Evolutionary conservation across 2,888 invertebrate species (phyloP), one percentile per base, ranked within the genome.

Genomic region (Heteropelma amictum): DNA sequence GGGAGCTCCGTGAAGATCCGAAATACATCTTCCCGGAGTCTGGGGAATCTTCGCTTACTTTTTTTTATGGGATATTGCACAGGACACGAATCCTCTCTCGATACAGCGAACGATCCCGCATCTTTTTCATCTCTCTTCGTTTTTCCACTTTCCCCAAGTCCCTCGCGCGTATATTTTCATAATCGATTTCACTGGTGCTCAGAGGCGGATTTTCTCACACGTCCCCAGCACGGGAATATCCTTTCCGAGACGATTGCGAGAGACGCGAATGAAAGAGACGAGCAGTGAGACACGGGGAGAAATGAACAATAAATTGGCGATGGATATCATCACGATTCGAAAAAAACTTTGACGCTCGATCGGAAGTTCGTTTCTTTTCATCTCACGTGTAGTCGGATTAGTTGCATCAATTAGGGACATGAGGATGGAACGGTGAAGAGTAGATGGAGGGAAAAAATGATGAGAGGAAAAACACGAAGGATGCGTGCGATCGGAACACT

Each of bases 131-230:
- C n/a, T n/a, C 26, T 53, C 33, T 45, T 35, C 56, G 38, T 76
- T 77, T 14, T 76, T 67, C 69, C 70, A 65, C 47, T 70, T 67
- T 77, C 75, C 65, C 60, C 78, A 74, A 77, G 76, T 63, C 70
- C 61, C 72, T 77, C 75, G 74, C 73, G 45, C 49, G 49, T 65
- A 77, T 83, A 83, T 83, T 84, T 83, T 83, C 83, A 83, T 83
- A 83, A 81, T 83, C 82, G 83, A 84, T 82, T 84, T 80, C 81
- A 73, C 80, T 76, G 70, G 70, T 70, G 71, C 49, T 63, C 49
- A 26, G 19, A 51, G 51, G 51, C 40, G 28, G 64, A 38, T 51
- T 51, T 17, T 38, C 51, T 40, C 35, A 49, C 35, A 14, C 8
- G 12, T 28, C 30, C 17, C 28, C 30, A 12, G n/a, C 26, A 30